Conservation (phyloP, 2,888 invertebrate species). For the Patella ulyssiponensis region DNA sequence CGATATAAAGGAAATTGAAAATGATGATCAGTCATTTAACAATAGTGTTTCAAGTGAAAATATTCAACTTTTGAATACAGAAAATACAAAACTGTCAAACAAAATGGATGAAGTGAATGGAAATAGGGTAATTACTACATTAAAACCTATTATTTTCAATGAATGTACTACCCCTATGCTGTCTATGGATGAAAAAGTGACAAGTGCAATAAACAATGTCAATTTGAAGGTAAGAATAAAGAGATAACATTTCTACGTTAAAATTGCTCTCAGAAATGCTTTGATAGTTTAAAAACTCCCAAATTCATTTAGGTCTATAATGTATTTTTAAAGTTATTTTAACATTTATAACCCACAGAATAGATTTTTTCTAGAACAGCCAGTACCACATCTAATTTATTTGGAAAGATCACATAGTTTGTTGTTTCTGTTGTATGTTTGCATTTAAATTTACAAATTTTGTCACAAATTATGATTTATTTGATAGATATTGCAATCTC, state of each 20-base stretch:
- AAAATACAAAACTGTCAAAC: not conserved
- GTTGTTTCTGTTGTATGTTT: too few relatives aligned
- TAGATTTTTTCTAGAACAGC: too few relatives aligned
- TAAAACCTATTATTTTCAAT: not conserved
- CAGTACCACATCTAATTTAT: too few relatives aligned
- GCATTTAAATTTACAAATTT: too few relatives aligned
- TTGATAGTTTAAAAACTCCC: too few relatives aligned
- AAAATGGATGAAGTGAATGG: slow-evolving; percentile 2
- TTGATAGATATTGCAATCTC: too few relatives aligned
- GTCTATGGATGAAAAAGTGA: not conserved
- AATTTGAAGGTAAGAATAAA: not conserved
- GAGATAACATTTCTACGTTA: not conserved
- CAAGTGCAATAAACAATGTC: not conserved
- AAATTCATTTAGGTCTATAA: too few relatives aligned
- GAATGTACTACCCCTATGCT: not conserved
- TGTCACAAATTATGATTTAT: too few relatives aligned
- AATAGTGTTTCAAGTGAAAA: slow-evolving; percentile 20
- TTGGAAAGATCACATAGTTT: too few relatives aligned
- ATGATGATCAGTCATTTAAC: slow-evolving; percentile 18
- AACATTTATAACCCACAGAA: too few relatives aligned
- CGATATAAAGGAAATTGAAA: slow-evolving; percentile 6
- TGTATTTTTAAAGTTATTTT: too few relatives aligned
- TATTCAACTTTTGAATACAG: not conserved
- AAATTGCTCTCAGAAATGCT: too few relatives aligned
- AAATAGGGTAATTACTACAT: not conserved